phyloP scores from a whole-genome alignment of 2,888 invertebrate genomes.

The Embidobia sp. region DNA sequence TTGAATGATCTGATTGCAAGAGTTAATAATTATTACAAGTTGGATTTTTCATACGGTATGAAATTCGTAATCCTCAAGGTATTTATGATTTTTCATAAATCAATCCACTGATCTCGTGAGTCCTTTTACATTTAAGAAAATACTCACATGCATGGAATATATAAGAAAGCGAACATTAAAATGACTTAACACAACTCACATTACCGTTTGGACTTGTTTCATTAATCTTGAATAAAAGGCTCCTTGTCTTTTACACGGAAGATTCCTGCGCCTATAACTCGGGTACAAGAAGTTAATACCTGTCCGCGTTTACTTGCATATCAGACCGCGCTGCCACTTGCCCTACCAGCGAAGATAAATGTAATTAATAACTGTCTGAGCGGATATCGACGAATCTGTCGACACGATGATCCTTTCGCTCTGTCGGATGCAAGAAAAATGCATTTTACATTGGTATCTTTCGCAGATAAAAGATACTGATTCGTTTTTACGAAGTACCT shows the following conservation, averaged over 20 bases:
- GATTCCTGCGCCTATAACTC: conserved; percentile 41
- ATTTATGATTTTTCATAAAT: no score
- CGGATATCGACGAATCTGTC: conserved; percentile 69
- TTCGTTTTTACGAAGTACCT: no score
- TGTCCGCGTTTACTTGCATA: conserved; percentile 45
- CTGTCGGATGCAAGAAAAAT: conserved; percentile 1
- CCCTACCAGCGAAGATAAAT: conserved; percentile 66
- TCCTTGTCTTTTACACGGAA: conserved; percentile 59
- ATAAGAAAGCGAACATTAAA: conserved; percentile 38
- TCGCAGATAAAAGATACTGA: no score
- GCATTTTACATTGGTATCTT: not conserved
- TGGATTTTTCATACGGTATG: no score
- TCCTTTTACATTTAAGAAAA: no score
- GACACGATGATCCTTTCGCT: conserved; percentile 17
- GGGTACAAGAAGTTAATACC: conserved; percentile 50
- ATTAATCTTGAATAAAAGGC: conserved; percentile 66
- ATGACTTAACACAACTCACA: conserved; percentile 30
- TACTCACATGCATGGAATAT: conserved; percentile 13
- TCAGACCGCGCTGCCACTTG: conserved; percentile 30
- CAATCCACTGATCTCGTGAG: no score
- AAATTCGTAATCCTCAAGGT: no score
- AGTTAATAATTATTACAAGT: no score
- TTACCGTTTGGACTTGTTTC: conserved; percentile 48
- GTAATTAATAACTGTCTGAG: conserved; percentile 76
- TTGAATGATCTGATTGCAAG: no score